phyloP scores from a whole-genome alignment of 2,888 invertebrate species.

The Tenthredo distinguenda region DNA sequence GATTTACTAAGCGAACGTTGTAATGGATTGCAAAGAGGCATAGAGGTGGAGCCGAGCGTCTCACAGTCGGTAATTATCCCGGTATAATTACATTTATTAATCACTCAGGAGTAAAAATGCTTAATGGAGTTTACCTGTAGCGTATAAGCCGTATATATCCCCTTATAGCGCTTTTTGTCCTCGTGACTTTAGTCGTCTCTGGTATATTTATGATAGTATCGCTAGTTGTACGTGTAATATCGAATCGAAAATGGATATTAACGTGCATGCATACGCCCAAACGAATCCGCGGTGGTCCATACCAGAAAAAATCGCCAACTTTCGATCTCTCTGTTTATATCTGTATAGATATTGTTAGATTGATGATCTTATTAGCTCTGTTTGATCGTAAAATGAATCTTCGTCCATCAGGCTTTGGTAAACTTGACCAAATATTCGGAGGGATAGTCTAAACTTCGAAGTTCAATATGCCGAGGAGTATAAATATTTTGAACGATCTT shows the following conservation, averaged over 20 bases:
- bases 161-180: neutral
- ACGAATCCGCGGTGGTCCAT: neutral
- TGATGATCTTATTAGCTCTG: neutral
- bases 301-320: neutral
- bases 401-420: neutral
- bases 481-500: neutral
- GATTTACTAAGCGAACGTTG: conserved; percentile 55
- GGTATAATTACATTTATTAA: conserved; percentile 53
- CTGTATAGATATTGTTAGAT: neutral
- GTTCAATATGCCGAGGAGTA: neutral
- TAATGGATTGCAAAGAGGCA: conserved; percentile 55
- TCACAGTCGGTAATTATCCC: conserved; percentile 44
- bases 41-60: neutral
- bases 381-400: neutral
- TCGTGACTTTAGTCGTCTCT: neutral
- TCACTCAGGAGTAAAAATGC: conserved; percentile 39
- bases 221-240: neutral
- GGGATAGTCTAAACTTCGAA: neutral
- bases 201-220: neutral
- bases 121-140: conserved; percentile 53
- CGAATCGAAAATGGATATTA: neutral
- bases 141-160: neutral
- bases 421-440: neutral
- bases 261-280: neutral
- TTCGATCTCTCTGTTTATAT: neutral